phyloP scores from a whole-genome alignment of 2,888 invertebrate species.

The Choristoneura rosaceana region DNA sequence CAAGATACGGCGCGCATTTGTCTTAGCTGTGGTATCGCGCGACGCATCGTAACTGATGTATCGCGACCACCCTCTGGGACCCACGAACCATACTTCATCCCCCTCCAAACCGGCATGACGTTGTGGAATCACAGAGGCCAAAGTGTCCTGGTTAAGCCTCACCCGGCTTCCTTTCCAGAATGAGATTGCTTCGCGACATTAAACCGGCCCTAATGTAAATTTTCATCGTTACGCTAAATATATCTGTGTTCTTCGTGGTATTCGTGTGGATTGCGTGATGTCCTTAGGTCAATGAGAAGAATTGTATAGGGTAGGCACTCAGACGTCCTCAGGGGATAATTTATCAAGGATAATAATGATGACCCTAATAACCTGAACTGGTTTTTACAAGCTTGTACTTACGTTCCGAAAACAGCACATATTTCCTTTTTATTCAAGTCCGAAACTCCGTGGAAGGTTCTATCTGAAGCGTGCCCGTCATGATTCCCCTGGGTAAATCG shows the following conservation, averaged over 20 bases:
- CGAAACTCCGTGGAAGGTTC: conserved; percentile 46
- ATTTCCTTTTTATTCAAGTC: conserved; percentile 36
- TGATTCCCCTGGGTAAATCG: conserved; percentile 68
- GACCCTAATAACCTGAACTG: conserved; percentile 56
- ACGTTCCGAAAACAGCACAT: conserved; percentile 17
- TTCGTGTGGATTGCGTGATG: conserved; percentile 63
- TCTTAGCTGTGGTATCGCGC: conserved; percentile 75
- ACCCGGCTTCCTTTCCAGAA: conserved; percentile 75
- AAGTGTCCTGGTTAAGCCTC: conserved; percentile 59
- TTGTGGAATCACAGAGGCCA: conserved; percentile 57
- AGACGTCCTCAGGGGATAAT: conserved; percentile 52
- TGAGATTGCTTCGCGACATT: conserved; percentile 83
- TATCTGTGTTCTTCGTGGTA: conserved; percentile 63
- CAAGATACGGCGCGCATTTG: conserved; percentile 75
- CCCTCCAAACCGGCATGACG: conserved; percentile 44
- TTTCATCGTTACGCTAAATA: conserved; percentile 73
- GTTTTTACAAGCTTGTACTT: conserved; percentile 53
- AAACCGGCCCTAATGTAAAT: conserved; percentile 82
- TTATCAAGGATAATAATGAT: conserved; percentile 48
- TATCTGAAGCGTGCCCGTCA: conserved; percentile 55
- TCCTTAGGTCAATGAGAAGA: conserved; percentile 65
- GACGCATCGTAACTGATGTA: conserved; percentile 73
- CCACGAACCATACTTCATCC: conserved; percentile 54
- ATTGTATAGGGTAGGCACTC: conserved; percentile 49
- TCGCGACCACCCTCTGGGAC: conserved; percentile 57